Conservation (phyloP, 2,113 vertebrate genomes). For the Patagioenas fasciata region DNA sequence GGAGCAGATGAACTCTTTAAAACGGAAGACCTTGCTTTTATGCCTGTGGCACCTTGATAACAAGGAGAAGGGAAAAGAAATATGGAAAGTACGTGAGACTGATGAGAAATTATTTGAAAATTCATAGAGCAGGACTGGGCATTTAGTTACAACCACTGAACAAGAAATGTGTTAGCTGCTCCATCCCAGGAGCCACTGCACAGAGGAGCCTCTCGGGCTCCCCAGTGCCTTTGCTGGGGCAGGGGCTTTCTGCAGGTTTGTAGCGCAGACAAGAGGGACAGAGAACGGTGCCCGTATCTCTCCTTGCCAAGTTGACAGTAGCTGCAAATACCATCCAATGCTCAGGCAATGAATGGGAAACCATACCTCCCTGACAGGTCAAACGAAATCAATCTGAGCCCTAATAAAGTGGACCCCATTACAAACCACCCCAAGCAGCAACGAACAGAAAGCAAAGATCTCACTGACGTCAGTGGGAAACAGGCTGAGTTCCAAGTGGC, state of each 20-base stretch:
- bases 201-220: background rate
- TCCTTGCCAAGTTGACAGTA: background rate
- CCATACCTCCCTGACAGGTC: rapidly evolving
- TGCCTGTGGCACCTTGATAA: background rate
- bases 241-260: background rate
- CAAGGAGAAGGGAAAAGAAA: constrained; percentile 2
- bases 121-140: background rate
- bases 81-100: background rate
- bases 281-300: background rate
- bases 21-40: background rate
- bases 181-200: background rate
- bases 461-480: background rate
- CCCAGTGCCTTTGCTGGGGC: background rate
- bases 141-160: background rate
- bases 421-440: background rate
- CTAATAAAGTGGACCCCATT: background rate
- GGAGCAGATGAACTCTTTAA: background rate
- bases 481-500: background rate
- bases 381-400: background rate
- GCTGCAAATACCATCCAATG: background rate
- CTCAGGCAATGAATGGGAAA: background rate
- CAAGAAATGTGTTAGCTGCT: background rate
- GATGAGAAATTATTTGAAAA: constrained; percentile 32
- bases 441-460: background rate
- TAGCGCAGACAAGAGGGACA: background rate